These are phyloP conservation scores for Xerus inauris DNA, from an alignment of 2,113 vertebrate genomes.

Conservation along the genomic window DNA sequence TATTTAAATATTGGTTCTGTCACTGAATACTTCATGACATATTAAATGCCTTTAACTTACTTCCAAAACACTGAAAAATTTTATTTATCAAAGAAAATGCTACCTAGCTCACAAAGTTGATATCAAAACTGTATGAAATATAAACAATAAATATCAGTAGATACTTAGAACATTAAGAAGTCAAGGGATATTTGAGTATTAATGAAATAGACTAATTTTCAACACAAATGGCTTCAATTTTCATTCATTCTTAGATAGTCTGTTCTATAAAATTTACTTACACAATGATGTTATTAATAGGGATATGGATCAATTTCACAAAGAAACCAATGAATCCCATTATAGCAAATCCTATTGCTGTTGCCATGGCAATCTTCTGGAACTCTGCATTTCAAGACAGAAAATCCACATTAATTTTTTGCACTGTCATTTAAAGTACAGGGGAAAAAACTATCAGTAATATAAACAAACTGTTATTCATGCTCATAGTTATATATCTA, in stretches of 20 bases:
- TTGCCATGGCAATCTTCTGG: slow-evolving; percentile 99
- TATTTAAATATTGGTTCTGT: not conserved
- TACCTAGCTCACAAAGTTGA: not conserved
- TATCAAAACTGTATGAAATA: not conserved
- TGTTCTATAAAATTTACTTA: slow-evolving; percentile 87
- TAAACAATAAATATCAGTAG: not conserved
- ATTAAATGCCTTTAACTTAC: not conserved
- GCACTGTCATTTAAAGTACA: not conserved
- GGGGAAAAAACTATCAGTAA: not conserved
- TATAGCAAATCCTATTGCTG: slow-evolving; percentile 98
- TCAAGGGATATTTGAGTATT: not conserved
- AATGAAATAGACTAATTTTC: not conserved
- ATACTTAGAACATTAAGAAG: not conserved
- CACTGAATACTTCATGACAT: not conserved
- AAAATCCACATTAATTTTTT: slow-evolving; percentile 36
- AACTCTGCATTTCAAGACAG: slow-evolving; percentile 90
- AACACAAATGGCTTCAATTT: not conserved
- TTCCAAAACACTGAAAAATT: not conserved
- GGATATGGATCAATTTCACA: slow-evolving; percentile 98
- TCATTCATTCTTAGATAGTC: not conserved
- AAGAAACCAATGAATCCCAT: slow-evolving; percentile 99
- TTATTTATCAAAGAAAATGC: not conserved
- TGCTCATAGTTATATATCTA: not conserved
- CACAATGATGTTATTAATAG: slow-evolving; percentile 99
- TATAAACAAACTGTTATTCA: not conserved